Conservation (phyloP, 2,797 vertebrate genomes). For the Microctenopoma lineatum region DNA sequence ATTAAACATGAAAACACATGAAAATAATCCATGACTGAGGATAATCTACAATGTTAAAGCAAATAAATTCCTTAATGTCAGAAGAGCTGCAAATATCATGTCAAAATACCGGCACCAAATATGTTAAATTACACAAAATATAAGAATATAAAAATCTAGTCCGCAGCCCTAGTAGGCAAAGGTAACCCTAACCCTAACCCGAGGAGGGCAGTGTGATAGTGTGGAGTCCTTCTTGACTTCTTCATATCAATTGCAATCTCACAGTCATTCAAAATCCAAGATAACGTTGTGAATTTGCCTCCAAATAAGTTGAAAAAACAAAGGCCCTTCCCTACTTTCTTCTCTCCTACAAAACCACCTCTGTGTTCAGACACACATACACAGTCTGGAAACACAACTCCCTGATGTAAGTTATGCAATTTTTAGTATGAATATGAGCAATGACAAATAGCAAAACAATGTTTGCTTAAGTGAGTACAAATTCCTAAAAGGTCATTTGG, state of each 20-base stretch:
- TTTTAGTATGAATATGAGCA: slow-evolving; percentile 11
- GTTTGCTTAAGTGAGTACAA: slow-evolving; percentile 18
- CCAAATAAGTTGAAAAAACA: slow-evolving; percentile 5
- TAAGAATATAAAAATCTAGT: no score
- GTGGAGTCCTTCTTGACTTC: background rate
- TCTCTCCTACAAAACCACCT: slow-evolving; percentile 6
- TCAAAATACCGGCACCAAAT: no score
- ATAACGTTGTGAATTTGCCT: slow-evolving; percentile 36
- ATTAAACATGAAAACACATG: no score
- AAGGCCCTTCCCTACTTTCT: slow-evolving; percentile 5
- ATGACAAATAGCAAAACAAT: background rate
- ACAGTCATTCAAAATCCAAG: slow-evolving; percentile 11
- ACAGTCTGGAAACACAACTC: slow-evolving; percentile 24
- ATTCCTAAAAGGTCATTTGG: slow-evolving; percentile 39
- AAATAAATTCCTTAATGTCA: no score
- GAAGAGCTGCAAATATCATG: no score
- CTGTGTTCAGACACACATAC: background rate
- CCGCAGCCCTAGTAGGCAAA: no score
- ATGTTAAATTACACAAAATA: no score
- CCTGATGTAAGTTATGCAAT: slow-evolving; percentile 29
- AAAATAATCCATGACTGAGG: no score
- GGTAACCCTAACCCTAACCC: no score
- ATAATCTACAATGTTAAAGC: no score
- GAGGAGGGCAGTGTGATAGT: no score
- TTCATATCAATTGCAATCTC: slow-evolving; percentile 12